Conservation (phyloP, 2,888 invertebrate genomes). For the Leptinotarsa peninsularis region DNA sequence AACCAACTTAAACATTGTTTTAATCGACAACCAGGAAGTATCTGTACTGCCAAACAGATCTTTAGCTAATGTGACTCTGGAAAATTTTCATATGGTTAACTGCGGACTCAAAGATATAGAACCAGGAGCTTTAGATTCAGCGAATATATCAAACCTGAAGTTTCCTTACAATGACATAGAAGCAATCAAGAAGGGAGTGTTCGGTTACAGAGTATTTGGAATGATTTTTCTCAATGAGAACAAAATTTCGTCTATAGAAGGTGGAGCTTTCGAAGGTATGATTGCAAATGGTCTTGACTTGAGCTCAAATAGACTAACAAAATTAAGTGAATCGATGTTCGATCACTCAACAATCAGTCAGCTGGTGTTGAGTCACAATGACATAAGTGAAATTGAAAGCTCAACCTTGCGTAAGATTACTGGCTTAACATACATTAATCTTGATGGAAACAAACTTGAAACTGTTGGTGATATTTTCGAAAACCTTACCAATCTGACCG, state of each 20-base stretch:
- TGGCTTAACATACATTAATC: slow-evolving; percentile 1
- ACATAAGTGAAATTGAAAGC: slow-evolving; percentile 13
- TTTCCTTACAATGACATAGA: neutral
- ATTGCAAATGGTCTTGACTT: neutral
- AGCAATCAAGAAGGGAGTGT: slow-evolving; percentile 13
- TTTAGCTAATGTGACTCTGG: neutral
- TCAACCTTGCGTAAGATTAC: neutral
- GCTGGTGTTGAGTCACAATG: neutral
- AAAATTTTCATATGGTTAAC: neutral
- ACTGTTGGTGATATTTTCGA: slow-evolving; percentile 11
- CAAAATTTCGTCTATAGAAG: slow-evolving; percentile 19
- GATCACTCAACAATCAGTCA: neutral
- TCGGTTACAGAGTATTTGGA: slow-evolving; percentile 7
- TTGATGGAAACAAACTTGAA: slow-evolving; percentile 15
- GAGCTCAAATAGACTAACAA: neutral
- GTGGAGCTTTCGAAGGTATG: slow-evolving; percentile 16
- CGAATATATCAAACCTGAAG: neutral
- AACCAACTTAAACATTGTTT: neutral
- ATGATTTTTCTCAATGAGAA: neutral
- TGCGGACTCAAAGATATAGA: slow-evolving; percentile 9
- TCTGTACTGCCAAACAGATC: neutral
- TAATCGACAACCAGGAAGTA: neutral
- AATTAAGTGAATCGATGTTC: slow-evolving; percentile 5
- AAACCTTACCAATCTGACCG: neutral
- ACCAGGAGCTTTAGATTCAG: slow-evolving; percentile 20